Base-by-base conservation (phyloP, 1,140 invertebrate genomes). In the Dendrolimus punctatus region DNA sequence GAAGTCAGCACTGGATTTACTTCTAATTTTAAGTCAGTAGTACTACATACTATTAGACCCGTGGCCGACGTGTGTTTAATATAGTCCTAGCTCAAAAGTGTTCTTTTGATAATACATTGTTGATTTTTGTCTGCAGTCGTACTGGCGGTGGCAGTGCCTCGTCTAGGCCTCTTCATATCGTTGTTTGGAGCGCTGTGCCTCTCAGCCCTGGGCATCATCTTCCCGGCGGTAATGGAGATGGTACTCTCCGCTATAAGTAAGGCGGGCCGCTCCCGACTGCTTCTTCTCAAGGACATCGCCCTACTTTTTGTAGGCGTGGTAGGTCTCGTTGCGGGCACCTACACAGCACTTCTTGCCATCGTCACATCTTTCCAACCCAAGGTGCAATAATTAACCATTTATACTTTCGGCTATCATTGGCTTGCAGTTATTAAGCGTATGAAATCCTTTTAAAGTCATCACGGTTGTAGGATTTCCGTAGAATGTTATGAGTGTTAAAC, bases 141-240 rank as follows among this genome's bases (percentile, higher is more conserved):
- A 8, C 77, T 97, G 60, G 95, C 95, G 1, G 90, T 92, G 6
- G 88, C 91, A 1, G 91, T 97, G 42, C 95, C 95, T 0, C 89
- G 95, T 61, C 87, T 99, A 63, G 95, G 96, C 40, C 86, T 96
- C 5, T 93, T 98, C 80, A 98, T 98, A 58, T 95, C 96, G 0
- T 87, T 97, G 43, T 94, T 98, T 66, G 97, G 97, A 43, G 95
- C 96, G 1, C 84, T 97, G 4, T 94, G 93, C 59, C 90, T 96
- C n/a, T 95, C 95, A 5, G 93, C 93, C 0, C 85, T 98, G 49
- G 96, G 96, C 1, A 88, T 98, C 10, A 94, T 95, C 8, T 95
- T 98, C 69, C 97, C 96, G 9, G 95, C 95, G 0, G 80, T 96
- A n/a, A 95, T 98, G 70, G 90, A 94, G 59, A 86, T 88, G 4